Conservation (phyloP, 2,113 vertebrate species). For the Erythrolamprus reginae region DNA sequence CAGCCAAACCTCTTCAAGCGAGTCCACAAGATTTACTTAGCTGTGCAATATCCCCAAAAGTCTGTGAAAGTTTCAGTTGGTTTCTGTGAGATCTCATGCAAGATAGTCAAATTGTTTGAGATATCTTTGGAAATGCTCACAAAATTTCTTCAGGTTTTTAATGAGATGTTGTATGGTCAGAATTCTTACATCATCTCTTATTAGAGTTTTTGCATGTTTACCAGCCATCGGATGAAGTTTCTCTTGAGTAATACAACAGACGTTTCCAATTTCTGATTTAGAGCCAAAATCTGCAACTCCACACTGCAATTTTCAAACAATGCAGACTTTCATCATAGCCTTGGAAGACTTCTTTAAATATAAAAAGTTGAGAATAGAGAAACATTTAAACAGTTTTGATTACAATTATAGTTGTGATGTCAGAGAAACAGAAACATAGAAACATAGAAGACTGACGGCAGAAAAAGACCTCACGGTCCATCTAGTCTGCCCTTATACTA, state of each 20-base stretch:
- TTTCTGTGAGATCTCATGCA: background rate
- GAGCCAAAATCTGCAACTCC: background rate
- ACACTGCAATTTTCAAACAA: background rate
- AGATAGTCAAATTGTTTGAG: background rate
- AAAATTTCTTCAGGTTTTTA: background rate
- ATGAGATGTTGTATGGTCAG: background rate
- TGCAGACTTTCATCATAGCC: background rate
- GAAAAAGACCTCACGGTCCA: too few species aligned
- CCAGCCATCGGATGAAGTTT: background rate
- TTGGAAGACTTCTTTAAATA: background rate
- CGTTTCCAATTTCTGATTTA: background rate
- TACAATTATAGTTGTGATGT: slow-evolving; percentile 5
- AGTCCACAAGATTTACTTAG: too few species aligned
- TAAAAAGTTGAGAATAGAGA: background rate
- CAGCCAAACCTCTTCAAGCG: too few species aligned
- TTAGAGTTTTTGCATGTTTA: background rate
- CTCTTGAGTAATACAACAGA: background rate
- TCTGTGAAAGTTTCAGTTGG: background rate
- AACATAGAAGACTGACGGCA: too few species aligned
- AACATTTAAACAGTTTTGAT: slow-evolving; percentile 8
- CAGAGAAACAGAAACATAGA: slow-evolving; percentile 3
- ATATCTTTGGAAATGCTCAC: background rate
- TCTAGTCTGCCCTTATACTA: too few species aligned
- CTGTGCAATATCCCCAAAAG: too few species aligned
- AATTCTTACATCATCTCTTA: background rate